Conservation (phyloP, 2,888 invertebrate genomes). For the Brachylomia viminalis region DNA sequence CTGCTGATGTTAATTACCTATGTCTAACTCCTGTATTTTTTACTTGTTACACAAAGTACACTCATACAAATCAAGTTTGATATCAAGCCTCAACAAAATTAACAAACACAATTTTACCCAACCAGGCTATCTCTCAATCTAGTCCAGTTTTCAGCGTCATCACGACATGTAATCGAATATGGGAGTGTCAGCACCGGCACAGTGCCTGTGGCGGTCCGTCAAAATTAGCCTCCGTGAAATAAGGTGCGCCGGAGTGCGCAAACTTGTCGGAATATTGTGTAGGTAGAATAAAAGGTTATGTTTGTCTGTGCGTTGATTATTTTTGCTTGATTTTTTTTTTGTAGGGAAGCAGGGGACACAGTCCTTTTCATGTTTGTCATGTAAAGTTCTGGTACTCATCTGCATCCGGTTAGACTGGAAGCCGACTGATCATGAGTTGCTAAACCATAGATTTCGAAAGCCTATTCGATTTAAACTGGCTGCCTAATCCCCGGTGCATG, state of each 20-base stretch:
- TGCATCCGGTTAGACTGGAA: not conserved
- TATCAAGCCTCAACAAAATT: not conserved
- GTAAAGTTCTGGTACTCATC: not conserved
- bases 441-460: too few relatives aligned
- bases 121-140: slow-evolving; percentile 37
- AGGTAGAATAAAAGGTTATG: slow-evolving; percentile 6
- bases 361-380: not conserved
- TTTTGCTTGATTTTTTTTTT: slow-evolving; percentile 1
- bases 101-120: slow-evolving; percentile 12
- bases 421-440: too few relatives aligned
- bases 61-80: not conserved
- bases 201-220: slow-evolving; percentile 71
- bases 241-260: slow-evolving; percentile 62
- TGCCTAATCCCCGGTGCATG: too few relatives aligned
- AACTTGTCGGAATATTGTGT: slow-evolving; percentile 18
- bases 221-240: slow-evolving; percentile 77
- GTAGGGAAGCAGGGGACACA: not conserved
- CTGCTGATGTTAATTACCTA: not conserved
- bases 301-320: slow-evolving; percentile 15
- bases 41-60: not conserved
- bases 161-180: slow-evolving; percentile 62
- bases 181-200: slow-evolving; percentile 64
- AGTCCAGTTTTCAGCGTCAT: slow-evolving; percentile 39
- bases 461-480: too few relatives aligned
- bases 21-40: not conserved